Conservation (phyloP, 2,888 invertebrate genomes). For the Xylocampa areola region DNA sequence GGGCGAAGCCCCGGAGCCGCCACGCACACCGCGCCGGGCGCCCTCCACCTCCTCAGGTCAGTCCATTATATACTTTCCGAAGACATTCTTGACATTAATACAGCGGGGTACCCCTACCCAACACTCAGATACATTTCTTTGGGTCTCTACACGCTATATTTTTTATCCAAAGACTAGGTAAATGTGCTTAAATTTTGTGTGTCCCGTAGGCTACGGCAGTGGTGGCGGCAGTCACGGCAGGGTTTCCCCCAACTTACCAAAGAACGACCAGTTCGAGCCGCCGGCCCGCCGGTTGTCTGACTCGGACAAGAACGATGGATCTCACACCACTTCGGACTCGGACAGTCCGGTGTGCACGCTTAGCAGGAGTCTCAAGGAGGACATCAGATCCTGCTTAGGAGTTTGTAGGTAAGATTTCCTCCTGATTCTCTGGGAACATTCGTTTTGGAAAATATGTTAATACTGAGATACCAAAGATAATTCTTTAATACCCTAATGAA, state of each 20-base stretch:
- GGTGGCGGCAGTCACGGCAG: conserved; percentile 84
- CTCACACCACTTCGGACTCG: conserved; percentile 80
- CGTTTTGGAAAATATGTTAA: too few species aligned
- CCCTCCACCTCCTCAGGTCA: conserved; percentile 85
- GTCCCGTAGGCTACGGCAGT: conserved; percentile 80
- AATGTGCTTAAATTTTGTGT: neutral
- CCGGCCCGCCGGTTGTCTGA: conserved; percentile 62
- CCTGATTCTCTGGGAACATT: too few species aligned
- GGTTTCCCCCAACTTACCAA: conserved; percentile 84
- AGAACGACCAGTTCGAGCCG: conserved; percentile 76
- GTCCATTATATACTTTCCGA: neutral
- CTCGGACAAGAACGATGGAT: conserved; percentile 78
- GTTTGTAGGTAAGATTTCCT: conserved; percentile 76
- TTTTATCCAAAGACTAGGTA: too few species aligned
- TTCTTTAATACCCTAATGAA: too few species aligned
- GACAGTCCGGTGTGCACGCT: conserved; percentile 83
- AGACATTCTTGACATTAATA: too few species aligned
- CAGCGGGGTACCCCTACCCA: too few species aligned
- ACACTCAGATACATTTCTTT: too few species aligned
- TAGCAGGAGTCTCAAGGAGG: conserved; percentile 83
- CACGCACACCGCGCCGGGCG: conserved; percentile 78
- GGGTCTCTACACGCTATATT: too few species aligned
- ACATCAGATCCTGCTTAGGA: conserved; percentile 83
- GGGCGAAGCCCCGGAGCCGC: conserved; percentile 65
- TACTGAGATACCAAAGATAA: too few species aligned